These are phyloP conservation scores for Rhagonycha fulva DNA, from an alignment of 2,888 invertebrate species.

Conservation along the genomic window DNA sequence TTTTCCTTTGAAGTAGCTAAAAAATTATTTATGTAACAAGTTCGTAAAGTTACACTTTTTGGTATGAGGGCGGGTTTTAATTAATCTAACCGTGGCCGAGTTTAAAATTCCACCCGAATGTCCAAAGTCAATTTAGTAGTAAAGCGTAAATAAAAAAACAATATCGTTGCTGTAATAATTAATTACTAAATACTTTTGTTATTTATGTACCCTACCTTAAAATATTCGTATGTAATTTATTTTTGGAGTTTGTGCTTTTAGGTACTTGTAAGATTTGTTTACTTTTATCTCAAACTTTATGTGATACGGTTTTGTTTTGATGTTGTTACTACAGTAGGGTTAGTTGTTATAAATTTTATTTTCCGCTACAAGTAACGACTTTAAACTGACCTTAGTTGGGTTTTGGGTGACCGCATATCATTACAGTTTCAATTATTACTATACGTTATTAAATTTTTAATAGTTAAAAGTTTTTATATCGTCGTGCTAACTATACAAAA, in stretches of 20 bases:
- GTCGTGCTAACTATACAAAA: too few species aligned
- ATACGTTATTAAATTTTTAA: background rate
- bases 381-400: background rate
- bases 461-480: background rate
- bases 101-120: too few species aligned
- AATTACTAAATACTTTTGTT: too few species aligned
- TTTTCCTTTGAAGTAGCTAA: too few species aligned
- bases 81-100: too few species aligned
- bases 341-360: background rate
- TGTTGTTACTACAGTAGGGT: background rate
- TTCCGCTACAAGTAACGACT: background rate
- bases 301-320: background rate
- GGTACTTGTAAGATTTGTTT: background rate
- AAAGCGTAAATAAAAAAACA: too few species aligned
- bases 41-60: too few species aligned
- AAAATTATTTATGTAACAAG: too few species aligned
- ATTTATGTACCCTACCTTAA: background rate
- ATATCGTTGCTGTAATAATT: too few species aligned
- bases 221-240: background rate
- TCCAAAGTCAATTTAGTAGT: too few species aligned
- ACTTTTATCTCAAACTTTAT: background rate
- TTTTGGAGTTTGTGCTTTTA: background rate
- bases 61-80: too few species aligned
- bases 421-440: background rate
- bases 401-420: background rate